phyloP scores from a whole-genome alignment of 2,797 vertebrate species.

The Fistularia commersonii region DNA sequence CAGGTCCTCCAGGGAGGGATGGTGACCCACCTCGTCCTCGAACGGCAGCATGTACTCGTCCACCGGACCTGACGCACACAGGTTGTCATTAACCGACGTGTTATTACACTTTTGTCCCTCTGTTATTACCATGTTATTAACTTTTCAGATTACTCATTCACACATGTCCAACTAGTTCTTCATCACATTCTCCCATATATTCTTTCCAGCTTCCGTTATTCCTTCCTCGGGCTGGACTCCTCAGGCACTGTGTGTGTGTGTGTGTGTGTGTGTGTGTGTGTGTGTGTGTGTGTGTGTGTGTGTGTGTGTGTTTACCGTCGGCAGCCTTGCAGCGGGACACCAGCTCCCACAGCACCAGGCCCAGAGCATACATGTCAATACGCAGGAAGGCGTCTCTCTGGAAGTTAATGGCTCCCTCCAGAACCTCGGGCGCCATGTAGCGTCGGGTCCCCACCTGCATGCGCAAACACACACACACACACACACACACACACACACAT shows the following conservation, averaged over 20 bases:
- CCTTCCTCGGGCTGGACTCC: no score
- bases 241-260: no score
- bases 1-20: slow-evolving; percentile 94
- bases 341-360: slow-evolving; percentile 96
- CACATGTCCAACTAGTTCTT: no score
- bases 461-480: background rate
- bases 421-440: slow-evolving; percentile 98
- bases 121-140: no score
- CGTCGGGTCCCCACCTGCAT: slow-evolving; percentile 93
- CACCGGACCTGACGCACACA: slow-evolving; percentile 64
- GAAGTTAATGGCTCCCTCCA: slow-evolving; percentile 99
- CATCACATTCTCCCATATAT: no score
- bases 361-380: slow-evolving; percentile 99
- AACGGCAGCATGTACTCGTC: slow-evolving; percentile 95
- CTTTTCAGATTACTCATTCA: no score
- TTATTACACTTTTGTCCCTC: no score
- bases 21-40: slow-evolving; percentile 97
- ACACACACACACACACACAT: no score
- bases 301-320: slow-evolving; percentile 72
- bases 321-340: slow-evolving; percentile 85
- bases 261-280: background rate
- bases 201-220: no score
- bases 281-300: slow-evolving; percentile 10
- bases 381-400: slow-evolving; percentile 96
- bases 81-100: no score